These are phyloP conservation scores for Scolopax rusticola DNA, from an alignment of 2,797 vertebrate species.

Conservation along the genomic window DNA sequence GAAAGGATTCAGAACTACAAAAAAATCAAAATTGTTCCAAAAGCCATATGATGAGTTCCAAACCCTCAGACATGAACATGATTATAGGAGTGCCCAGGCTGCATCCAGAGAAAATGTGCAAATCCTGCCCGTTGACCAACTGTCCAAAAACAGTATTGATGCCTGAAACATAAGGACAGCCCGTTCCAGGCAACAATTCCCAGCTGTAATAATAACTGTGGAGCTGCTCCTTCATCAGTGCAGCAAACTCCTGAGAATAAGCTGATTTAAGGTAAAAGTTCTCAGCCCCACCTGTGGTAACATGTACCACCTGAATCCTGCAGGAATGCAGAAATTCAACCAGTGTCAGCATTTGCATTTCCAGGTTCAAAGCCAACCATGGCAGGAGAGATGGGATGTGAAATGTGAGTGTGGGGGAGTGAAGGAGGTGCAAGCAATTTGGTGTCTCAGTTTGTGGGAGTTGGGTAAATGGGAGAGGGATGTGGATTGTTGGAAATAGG, in stretches of 20 bases:
- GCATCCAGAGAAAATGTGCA: background rate
- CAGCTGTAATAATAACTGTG: background rate
- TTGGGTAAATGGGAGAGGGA: background rate
- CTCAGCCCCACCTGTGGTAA: background rate
- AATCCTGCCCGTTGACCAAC: background rate
- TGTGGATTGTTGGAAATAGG: accelerated
- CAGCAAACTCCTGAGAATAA: background rate
- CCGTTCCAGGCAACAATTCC: background rate
- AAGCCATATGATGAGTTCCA: background rate
- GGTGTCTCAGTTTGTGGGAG: background rate
- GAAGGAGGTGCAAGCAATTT: background rate
- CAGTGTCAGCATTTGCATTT: background rate
- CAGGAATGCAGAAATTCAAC: background rate
- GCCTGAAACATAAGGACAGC: background rate
- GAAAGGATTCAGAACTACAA: background rate
- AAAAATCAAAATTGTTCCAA: background rate
- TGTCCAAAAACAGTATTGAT: background rate
- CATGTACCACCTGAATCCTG: background rate
- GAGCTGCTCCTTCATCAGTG: background rate
- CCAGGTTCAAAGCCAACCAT: background rate
- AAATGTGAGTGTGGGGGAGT: background rate
- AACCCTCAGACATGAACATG: background rate
- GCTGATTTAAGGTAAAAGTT: background rate
- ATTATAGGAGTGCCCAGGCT: background rate
- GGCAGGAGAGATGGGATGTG: background rate